Conservation (phyloP, 1,140 invertebrate species). For the Diabrotica undecimpunctata region DNA sequence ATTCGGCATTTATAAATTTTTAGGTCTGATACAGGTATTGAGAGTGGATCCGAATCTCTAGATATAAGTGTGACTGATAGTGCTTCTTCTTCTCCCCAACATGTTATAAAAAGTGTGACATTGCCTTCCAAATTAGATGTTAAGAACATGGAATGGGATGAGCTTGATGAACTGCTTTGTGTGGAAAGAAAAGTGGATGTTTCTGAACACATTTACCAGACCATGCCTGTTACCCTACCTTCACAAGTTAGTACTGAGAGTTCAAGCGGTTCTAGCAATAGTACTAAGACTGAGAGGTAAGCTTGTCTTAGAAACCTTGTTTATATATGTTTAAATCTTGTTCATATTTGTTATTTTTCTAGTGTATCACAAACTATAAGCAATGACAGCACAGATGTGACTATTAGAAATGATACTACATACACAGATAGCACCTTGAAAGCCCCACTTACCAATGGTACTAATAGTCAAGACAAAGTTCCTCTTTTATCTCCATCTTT, state of each 20-base stretch:
- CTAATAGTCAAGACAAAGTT: constrained; percentile 30
- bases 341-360: too few species aligned
- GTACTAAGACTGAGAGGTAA: constrained; percentile 32
- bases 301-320: too few species aligned
- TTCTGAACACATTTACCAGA: constrained; percentile 65
- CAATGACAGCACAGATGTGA: constrained; percentile 19
- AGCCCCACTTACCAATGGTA: constrained; percentile 21
- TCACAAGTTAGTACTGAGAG: constrained; percentile 53
- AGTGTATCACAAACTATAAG: too few species aligned
- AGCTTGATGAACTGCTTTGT: constrained; percentile 65
- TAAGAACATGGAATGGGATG: constrained; percentile 65
- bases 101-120: constrained; percentile 54
- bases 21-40: constrained; percentile 32
- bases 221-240: constrained; percentile 64
- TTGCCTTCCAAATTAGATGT: constrained; percentile 66
- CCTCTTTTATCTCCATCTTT: constrained; percentile 28
- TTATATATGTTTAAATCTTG: not conserved
- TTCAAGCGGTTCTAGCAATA: constrained; percentile 33
- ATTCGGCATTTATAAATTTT: not conserved
- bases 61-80: constrained; percentile 33
- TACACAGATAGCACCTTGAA: constrained; percentile 6
- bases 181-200: constrained; percentile 65
- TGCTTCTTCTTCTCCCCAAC: constrained; percentile 27
- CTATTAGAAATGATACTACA: constrained; percentile 13
- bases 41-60: constrained; percentile 35